Evolutionary conservation across 2,888 invertebrate genomes (phyloP), one percentile per base, ranked within the genome.

Genomic region (Mesorhabditis spiculigera): DNA sequence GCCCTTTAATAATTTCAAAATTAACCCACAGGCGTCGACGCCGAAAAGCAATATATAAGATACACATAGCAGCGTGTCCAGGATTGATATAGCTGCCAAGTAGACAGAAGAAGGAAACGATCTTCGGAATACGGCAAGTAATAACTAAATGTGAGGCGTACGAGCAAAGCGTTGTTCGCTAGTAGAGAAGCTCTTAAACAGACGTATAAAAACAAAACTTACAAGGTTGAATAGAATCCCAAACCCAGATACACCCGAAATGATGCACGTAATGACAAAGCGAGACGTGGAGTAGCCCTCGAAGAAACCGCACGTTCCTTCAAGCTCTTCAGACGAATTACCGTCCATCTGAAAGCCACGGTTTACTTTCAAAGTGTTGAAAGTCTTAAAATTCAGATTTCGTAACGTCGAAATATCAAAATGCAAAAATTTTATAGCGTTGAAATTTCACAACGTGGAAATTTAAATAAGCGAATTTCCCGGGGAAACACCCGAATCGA

Each of bases 41-140:
- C 80, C 80, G 63, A 80, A 80, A 6, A 80, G 70, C 10, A 80
- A 68, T 6, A 78, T 62, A 66, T 80, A 80, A 3, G 80, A 78
- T 4, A 80, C 66, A 67, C 80, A 80, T 4, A 80, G 71, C 4
- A 76, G 45, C 16, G 72, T 68, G 65, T 80, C 80, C 71, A 77
- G 72, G 5, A 72, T 67, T 61, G 78, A 68, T 45, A 80, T 71
- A n/a, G 76, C 67, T 5, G 75, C 73, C 28, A 80, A 70, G 50
- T 73, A 80, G 43, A 78, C 78, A 10, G 78, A 78, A 5, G 76
- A 76, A 5, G 76, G 76, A 6, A 80, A 69, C 5, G 75, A 71
- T n/a, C 73, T 71, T 58, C 76, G 74, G 71, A 78, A 78, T 0
- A 80, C 78, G 6, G 76, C 74, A 67, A 80, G 75, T 8, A 80